Evolutionary conservation across 1,140 invertebrate species (phyloP).

Genomic region (Drosophila pandora): DNA sequence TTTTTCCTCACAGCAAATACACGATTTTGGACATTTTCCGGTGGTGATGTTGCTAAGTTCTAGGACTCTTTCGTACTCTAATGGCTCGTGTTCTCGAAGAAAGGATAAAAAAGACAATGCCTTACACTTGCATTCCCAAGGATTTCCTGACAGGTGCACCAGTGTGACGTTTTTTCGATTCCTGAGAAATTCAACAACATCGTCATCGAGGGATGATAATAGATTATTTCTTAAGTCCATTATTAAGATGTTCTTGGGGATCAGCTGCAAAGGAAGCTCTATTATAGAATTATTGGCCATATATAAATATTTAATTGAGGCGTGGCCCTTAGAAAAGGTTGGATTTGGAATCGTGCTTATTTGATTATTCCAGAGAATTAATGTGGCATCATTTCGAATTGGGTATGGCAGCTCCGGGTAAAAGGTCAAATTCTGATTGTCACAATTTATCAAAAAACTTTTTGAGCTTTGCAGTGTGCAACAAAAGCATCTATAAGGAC

Average conservation of each 20-base stretch:
- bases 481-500: slow-evolving; percentile 19
- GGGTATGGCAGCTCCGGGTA: background rate
- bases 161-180: background rate
- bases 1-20: slow-evolving; percentile 20
- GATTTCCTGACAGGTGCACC: slow-evolving; percentile 7
- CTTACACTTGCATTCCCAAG: slow-evolving; percentile 8
- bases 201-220: slow-evolving; percentile 11
- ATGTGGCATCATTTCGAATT: background rate
- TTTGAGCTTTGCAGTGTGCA: background rate
- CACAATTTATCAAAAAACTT: slow-evolving; percentile 12
- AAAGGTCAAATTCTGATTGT: background rate
- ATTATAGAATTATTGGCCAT: background rate
- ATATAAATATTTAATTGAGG: slow-evolving; percentile 10
- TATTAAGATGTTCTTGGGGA: background rate
- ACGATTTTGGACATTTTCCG: slow-evolving; percentile 10
- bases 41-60: slow-evolving; percentile 5
- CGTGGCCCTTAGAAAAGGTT: background rate
- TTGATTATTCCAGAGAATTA: background rate
- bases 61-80: slow-evolving; percentile 5
- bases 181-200: background rate
- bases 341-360: background rate
- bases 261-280: slow-evolving; percentile 2
- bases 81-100: slow-evolving; percentile 5
- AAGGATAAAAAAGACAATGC: slow-evolving; percentile 3
- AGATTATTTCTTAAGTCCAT: slow-evolving; percentile 5